Base-by-base conservation (phyloP, 2,797 vertebrate genomes). In the Malacoctenus gilli region DNA sequence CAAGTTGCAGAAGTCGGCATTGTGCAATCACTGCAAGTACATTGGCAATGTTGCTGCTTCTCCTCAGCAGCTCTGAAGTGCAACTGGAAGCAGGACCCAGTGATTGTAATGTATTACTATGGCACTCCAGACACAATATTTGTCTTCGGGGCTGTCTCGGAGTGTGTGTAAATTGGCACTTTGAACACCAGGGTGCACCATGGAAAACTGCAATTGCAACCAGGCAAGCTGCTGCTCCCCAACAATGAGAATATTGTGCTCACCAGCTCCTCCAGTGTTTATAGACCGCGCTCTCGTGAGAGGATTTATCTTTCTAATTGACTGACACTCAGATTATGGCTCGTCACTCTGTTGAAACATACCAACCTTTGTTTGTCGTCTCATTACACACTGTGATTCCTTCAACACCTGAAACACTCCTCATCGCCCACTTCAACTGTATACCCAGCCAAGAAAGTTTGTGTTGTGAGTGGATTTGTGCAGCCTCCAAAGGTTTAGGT, bases 131-230 rank as follows among this genome's bases (percentile, higher is more conserved):
- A 59, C 49, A 53, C 60, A 53, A 31, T 19, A 51, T 72, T 66
- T 72, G 30, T 76, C 63, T 61, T 51, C 3, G 1, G 31, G 41
- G 47, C 48, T 68, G 43, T 52, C 57, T 49, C 7, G 25, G 14
- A 30, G 54, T 68, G 47, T 22, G 28, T 5, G 15, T 37, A 70
- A 78, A 80, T 72, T 79, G 71, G 42, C 62, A 68, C 66, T 65
- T 70, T 65, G 56, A 81, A 81, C 74, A 72, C 52, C 69, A 58
- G 63, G 74, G 69, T 79, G 67, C 69, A 74, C 34, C 21, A 19
- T 28, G 36, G 54, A 15, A 73, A 57, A 8, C 50, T 49, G 38
- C 64, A 71, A 28, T 56, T 58, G 39, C 23, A 56, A 25, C 47
- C 22, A 49, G 18, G 19, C 36, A 30, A 43, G 46, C 59, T 54